phyloP scores from a whole-genome alignment of 1,140 invertebrate species.

The Phortica variegata region DNA sequence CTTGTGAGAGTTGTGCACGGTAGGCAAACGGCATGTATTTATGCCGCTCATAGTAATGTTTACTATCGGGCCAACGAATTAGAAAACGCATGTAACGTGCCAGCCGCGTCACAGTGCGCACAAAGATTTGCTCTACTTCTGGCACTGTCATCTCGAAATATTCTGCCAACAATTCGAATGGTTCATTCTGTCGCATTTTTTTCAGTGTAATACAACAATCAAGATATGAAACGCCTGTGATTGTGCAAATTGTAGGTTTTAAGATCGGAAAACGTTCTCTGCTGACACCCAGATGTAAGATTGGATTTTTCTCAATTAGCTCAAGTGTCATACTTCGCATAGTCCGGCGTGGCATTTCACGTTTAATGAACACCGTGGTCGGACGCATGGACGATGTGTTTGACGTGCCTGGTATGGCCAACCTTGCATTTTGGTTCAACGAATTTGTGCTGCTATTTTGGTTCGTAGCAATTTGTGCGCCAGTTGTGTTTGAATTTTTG shows the following conservation, averaged over 20 bases:
- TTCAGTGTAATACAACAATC: conserved; percentile 46
- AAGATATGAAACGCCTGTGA: conserved; percentile 33
- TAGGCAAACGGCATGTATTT: conserved; percentile 46
- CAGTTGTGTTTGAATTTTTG: background rate
- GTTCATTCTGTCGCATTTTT: conserved; percentile 46
- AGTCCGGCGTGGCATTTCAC: conserved; percentile 36
- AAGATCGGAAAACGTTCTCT: conserved; percentile 29
- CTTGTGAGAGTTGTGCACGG: conserved; percentile 37
- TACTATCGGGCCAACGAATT: conserved; percentile 43
- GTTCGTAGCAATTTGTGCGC: background rate
- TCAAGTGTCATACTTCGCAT: conserved; percentile 38
- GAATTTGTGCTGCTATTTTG: background rate
- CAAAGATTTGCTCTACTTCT: conserved; percentile 39
- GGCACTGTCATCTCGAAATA: conserved; percentile 41
- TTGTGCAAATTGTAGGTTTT: conserved; percentile 38
- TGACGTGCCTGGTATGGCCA: background rate
- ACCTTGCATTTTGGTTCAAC: conserved; percentile 4
- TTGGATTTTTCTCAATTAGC: conserved; percentile 36
- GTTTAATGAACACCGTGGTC: conserved; percentile 38
- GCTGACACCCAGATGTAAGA: conserved; percentile 34
- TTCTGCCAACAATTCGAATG: conserved; percentile 39
- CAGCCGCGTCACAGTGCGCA: conserved; percentile 29
- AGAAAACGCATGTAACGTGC: conserved; percentile 38
- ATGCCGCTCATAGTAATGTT: conserved; percentile 40
- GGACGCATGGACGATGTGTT: conserved; percentile 30